phyloP scores from a whole-genome alignment of 2,888 invertebrate genomes.

The Cheilosia variabilis region DNA sequence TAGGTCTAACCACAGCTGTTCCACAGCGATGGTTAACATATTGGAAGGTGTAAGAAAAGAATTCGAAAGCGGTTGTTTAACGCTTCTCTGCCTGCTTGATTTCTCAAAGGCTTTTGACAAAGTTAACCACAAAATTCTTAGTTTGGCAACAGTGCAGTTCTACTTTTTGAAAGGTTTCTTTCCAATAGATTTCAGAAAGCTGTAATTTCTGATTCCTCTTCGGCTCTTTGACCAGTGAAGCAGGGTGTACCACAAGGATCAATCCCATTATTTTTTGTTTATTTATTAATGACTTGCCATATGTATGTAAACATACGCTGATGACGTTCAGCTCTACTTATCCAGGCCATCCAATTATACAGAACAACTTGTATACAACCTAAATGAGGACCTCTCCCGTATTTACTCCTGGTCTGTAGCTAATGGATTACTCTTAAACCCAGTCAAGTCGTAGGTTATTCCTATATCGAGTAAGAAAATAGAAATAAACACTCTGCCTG shows the following conservation, averaged over 20 bases:
- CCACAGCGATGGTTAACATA: conserved; percentile 9
- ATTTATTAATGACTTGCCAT: not conserved
- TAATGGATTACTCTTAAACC: not conserved
- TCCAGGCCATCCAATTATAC: not conserved
- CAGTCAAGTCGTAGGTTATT: not conserved
- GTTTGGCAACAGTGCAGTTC: not conserved
- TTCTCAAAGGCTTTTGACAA: conserved; percentile 16
- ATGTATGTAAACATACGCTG: not conserved
- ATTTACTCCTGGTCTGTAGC: not conserved
- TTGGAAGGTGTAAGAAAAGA: conserved; percentile 1
- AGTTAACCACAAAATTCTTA: not conserved
- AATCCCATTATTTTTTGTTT: not conserved
- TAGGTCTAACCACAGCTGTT: not conserved
- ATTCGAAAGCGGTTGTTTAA: not conserved
- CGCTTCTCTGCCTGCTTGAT: not conserved
- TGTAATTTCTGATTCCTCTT: not conserved
- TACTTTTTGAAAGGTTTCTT: not conserved
- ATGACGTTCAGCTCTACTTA: not conserved
- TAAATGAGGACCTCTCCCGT: not conserved
- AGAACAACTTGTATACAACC: not conserved
- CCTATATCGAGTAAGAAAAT: not conserved
- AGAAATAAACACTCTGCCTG: not conserved
- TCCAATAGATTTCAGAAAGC: not conserved
- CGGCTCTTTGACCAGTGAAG: not conserved
- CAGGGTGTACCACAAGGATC: not conserved